Conservation (phyloP, 2,797 vertebrate genomes). For the Lutjanus campechanus region DNA sequence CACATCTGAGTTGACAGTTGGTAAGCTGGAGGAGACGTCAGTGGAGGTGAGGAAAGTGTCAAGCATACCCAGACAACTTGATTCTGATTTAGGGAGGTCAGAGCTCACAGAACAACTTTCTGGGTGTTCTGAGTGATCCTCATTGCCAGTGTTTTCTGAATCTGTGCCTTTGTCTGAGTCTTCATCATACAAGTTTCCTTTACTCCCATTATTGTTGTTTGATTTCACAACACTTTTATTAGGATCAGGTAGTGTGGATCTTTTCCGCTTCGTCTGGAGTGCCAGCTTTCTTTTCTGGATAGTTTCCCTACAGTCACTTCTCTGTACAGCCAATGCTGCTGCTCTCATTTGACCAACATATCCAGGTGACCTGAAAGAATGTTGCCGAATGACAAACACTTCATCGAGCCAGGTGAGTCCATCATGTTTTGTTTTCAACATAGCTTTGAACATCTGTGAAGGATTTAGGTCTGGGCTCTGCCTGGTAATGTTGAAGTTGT, state of each 20-base stretch:
- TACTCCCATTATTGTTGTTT: too few relatives aligned
- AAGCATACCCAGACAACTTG: not conserved
- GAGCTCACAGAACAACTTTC: not conserved
- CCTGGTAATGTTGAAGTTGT: conserved; percentile 40
- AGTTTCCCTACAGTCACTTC: not conserved
- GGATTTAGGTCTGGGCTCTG: not conserved
- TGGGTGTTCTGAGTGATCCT: not conserved
- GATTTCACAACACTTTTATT: too few relatives aligned
- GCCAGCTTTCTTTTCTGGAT: conserved; percentile 27
- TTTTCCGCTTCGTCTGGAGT: conserved; percentile 32
- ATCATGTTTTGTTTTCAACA: fast-evolving
- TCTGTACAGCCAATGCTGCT: not conserved
- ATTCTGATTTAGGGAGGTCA: not conserved
- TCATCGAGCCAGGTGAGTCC: conserved; percentile 14
- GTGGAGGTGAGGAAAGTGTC: too few relatives aligned
- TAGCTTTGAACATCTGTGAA: not conserved
- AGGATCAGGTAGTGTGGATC: not conserved
- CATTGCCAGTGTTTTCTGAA: not conserved
- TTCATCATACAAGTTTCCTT: too few relatives aligned
- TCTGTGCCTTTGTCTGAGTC: not conserved
- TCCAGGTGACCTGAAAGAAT: not conserved
- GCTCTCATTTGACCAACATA: not conserved
- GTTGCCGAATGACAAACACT: conserved; percentile 11
- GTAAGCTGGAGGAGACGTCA: too few relatives aligned
- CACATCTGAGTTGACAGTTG: too few relatives aligned